A percentile compares a stretch with the other conserved stretches of the same genome.
phyloP scores from a whole-genome alignment of 2,113 vertebrate genomes.

The Nycticebus coucang region DNA sequence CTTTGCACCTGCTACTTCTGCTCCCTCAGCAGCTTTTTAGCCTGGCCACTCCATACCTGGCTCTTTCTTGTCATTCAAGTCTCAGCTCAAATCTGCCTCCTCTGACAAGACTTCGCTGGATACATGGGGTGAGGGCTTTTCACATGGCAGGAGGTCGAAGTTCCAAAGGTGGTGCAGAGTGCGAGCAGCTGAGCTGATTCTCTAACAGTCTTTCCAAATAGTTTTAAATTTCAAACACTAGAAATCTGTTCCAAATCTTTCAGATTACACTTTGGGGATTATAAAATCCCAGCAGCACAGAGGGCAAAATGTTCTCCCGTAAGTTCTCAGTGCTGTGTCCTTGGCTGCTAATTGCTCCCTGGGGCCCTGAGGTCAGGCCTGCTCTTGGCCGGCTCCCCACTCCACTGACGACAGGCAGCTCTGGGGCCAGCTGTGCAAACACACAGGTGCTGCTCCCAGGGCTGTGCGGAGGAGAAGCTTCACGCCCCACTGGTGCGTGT shows the following conservation, averaged over 20 bases:
- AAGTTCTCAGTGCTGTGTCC: neutral
- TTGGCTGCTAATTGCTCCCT: neutral
- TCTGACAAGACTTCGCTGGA: neutral
- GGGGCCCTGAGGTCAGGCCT: neutral
- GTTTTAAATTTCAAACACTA: neutral
- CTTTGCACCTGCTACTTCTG: neutral
- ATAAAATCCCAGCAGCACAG: slow-evolving; percentile 5
- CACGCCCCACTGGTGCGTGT: neutral
- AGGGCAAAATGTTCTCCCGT: neutral
- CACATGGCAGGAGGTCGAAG: neutral
- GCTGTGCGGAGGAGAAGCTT: neutral
- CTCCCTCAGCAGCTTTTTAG: neutral
- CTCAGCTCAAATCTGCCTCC: neutral
- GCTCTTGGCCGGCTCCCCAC: neutral
- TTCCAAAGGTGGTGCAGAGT: neutral
- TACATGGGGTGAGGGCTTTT: neutral
- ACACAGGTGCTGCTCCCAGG: neutral
- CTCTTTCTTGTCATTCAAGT: neutral
- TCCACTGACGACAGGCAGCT: neutral
- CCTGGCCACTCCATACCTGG: neutral
- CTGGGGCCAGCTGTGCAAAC: slow-evolving; percentile 49
- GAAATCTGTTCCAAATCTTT: neutral
- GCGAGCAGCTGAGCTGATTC: neutral
- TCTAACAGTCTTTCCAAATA: neutral
- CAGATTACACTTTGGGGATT: neutral